These are phyloP conservation scores for Apodemia duryi DNA, from an alignment of 2,888 invertebrate genomes.

Conservation along the genomic window DNA sequence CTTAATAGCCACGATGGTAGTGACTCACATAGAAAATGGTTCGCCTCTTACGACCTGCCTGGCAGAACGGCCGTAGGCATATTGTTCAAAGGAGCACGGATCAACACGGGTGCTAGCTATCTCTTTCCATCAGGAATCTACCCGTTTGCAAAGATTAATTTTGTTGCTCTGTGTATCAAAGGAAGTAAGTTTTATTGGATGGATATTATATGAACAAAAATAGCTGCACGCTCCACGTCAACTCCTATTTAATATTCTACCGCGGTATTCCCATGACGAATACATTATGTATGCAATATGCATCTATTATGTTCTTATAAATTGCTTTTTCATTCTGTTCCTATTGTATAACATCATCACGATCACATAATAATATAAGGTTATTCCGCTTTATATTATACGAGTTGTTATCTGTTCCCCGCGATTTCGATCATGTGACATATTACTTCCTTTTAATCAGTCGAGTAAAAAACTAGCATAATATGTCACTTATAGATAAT, in stretches of 20 bases:
- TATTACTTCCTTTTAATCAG: too few species aligned
- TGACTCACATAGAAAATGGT: too few species aligned
- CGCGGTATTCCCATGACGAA: conserved; percentile 8
- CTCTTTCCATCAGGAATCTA: too few species aligned
- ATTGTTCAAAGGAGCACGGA: too few species aligned
- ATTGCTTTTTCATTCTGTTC: conserved; percentile 15
- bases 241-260: conserved; percentile 7
- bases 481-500: too few species aligned
- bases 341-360: conserved; percentile 4
- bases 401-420: neutral
- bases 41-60: too few species aligned
- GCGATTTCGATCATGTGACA: too few species aligned
- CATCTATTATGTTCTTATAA: conserved; percentile 9
- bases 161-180: neutral
- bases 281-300: conserved; percentile 15
- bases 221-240: conserved; percentile 5
- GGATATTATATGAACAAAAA: conserved; percentile 7
- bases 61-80: too few species aligned
- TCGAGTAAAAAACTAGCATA: too few species aligned
- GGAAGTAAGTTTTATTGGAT: neutral
- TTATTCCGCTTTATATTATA: neutral
- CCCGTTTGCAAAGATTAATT: neutral
- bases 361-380: neutral
- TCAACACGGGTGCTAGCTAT: too few species aligned
- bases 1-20: too few species aligned